phyloP scores from a whole-genome alignment of 1,140 invertebrate species.

The Rhagoletis zephyria region DNA sequence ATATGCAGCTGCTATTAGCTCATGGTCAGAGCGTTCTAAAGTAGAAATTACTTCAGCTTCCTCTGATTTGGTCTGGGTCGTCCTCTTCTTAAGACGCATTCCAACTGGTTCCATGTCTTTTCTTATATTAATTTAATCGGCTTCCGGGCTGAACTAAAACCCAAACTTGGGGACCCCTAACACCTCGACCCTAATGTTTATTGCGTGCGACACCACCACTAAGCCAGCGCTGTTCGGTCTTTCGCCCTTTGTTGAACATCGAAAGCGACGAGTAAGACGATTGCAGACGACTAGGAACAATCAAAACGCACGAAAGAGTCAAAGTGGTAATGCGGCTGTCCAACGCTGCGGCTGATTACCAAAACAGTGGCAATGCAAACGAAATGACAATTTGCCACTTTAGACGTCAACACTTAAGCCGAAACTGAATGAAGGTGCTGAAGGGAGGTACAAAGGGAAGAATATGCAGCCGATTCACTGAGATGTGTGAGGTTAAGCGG shows the following conservation, averaged over 20 bases:
- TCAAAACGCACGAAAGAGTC: slow-evolving; percentile 33
- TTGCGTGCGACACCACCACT: neutral
- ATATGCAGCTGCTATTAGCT: too few relatives aligned
- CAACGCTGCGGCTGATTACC: slow-evolving; percentile 22
- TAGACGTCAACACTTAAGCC: neutral
- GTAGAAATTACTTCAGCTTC: too few relatives aligned
- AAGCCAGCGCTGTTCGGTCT: neutral
- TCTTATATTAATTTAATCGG: too few relatives aligned
- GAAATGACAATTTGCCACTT: slow-evolving; percentile 48
- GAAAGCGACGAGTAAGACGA: neutral
- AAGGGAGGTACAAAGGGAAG: neutral
- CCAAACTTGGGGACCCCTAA: neutral
- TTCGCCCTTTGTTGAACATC: neutral
- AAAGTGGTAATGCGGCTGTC: neutral
- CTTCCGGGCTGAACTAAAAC: neutral
- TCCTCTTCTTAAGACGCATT: too few relatives aligned
- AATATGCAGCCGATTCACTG: neutral
- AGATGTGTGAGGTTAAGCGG: slow-evolving; percentile 35
- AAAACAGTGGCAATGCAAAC: slow-evolving; percentile 51
- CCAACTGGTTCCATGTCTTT: too few relatives aligned
- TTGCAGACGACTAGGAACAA: neutral
- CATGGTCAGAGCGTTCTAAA: too few relatives aligned
- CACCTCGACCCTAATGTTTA: neutral
- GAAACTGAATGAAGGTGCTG: neutral
- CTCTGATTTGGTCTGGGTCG: too few relatives aligned